Percentiles rank a stretch among this genome's conserved stretches.
Evolutionary conservation across 1,140 invertebrate genomes (phyloP).

Genomic region (Eumeta japonica): DNA sequence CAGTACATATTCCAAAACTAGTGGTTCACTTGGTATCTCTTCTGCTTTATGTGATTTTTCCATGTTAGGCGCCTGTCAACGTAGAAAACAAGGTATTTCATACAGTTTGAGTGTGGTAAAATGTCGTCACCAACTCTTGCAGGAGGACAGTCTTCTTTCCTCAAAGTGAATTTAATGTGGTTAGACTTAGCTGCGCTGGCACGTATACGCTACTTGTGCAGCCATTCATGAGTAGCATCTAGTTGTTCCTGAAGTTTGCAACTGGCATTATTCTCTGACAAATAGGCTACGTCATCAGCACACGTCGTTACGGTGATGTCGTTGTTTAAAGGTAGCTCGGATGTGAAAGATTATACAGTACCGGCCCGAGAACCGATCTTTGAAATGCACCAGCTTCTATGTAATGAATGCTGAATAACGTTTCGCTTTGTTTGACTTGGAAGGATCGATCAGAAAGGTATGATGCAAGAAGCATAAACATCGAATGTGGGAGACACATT

Average conservation of each 20-base stretch:
- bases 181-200: slow-evolving; percentile 4
- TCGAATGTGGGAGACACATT: too few relatives aligned
- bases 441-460: too few relatives aligned
- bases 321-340: slow-evolving; percentile 1
- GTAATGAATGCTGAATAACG: too few relatives aligned
- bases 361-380: slow-evolving; percentile 4
- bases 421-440: too few relatives aligned
- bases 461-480: too few relatives aligned
- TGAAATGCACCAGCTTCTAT: slow-evolving; percentile 5
- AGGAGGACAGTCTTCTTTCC: slow-evolving; percentile 3
- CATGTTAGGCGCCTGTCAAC: slow-evolving; percentile 19
- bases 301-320: slow-evolving; percentile 3
- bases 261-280: not conserved
- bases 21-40: slow-evolving; percentile 8
- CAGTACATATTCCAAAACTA: not conserved
- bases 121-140: not conserved
- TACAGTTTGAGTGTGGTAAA: slow-evolving; percentile 2
- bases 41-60: slow-evolving; percentile 14
- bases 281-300: slow-evolving; percentile 5
- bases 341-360: slow-evolving; percentile 4
- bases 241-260: too few relatives aligned
- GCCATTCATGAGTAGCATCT: too few relatives aligned
- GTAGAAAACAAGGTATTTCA: slow-evolving; percentile 20
- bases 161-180: slow-evolving; percentile 5
- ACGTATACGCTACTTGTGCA: slow-evolving; percentile 5